Evolutionary conservation across 1,140 invertebrate genomes (phyloP).

Genomic region (Temnothorax longispinosus): DNA sequence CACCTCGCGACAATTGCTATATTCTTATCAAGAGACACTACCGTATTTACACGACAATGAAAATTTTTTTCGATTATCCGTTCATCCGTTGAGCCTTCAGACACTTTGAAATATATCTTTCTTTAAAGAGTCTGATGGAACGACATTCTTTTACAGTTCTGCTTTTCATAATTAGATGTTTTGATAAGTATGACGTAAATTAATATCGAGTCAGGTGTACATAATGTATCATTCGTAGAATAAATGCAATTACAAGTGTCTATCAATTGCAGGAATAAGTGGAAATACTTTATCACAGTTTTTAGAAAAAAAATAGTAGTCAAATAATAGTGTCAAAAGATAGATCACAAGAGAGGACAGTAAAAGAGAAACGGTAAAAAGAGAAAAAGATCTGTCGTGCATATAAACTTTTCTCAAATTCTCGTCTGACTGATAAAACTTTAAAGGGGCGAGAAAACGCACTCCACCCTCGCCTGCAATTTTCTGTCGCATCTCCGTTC

Average conservation of each 20-base stretch:
- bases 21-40: too few species aligned
- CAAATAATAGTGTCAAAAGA: background rate
- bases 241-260: background rate
- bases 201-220: background rate
- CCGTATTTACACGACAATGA: too few species aligned
- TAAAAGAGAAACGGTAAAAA: background rate
- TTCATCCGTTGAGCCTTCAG: background rate
- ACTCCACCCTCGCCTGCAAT: conserved; percentile 11
- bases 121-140: background rate
- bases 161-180: background rate
- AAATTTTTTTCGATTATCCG: too few species aligned
- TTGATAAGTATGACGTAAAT: background rate
- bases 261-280: background rate
- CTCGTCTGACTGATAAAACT: background rate
- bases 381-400: background rate
- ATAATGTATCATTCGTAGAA: background rate
- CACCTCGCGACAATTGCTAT: background rate
- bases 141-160: background rate
- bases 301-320: background rate
- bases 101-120: background rate
- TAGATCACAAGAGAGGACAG: background rate
- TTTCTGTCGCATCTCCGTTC: conserved; percentile 32
- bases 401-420: conserved; percentile 43
- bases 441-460: background rate
- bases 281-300: background rate